Evolutionary conservation across 2,113 vertebrate genomes (phyloP), one percentile per base, ranked within the genome.

Genomic region (Trichechus manatus): DNA sequence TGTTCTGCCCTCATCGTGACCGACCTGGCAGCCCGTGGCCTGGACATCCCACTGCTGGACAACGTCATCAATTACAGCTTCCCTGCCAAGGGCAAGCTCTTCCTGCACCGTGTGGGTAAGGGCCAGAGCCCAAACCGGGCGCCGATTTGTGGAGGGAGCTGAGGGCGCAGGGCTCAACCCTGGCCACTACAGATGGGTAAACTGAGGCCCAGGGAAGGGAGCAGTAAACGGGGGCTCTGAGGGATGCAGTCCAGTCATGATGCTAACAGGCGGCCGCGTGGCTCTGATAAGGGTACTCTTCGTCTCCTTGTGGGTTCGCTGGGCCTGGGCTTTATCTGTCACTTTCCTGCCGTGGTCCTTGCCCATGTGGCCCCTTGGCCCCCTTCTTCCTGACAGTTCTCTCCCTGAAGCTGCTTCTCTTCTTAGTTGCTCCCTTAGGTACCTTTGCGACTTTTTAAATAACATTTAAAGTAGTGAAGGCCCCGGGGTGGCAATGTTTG

Each of bases 1-100:
- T 99, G 99, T 90, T 99, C 99, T 0, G 98, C 99, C 94, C 99
- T 99, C 78, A 87, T 99, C 27, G 99, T 99, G 91, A 99, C 99
- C 0, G 99, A 99, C 3, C 99, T 99, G 85, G 99, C 99, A 0
- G 99, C 99, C 93, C 99, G 99, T 0, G 99, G 99, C 75, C 99
- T 99, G 5, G 99, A 99, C 98, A 99, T 99, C 98, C 99, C 99
- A 1, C 98, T 99, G 98, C 98, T 99, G 98, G 99, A 99, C 98
- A 99, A 99, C 0, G 99, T 99, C 98, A 99, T 99, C 98, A 99
- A 99, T 98, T 99, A 99, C 98, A 99, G 99, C 98, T 99, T 99
- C 94, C 99, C 99, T 0, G 99, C 99, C 96, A 99, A 99, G 96
- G 96, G 99, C 95, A 99, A 99, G 96, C 99, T 99, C 9, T 99